Evolutionary conservation across 2,797 vertebrate species (phyloP).

Genomic region (Mormyrops boulengeri): DNA sequence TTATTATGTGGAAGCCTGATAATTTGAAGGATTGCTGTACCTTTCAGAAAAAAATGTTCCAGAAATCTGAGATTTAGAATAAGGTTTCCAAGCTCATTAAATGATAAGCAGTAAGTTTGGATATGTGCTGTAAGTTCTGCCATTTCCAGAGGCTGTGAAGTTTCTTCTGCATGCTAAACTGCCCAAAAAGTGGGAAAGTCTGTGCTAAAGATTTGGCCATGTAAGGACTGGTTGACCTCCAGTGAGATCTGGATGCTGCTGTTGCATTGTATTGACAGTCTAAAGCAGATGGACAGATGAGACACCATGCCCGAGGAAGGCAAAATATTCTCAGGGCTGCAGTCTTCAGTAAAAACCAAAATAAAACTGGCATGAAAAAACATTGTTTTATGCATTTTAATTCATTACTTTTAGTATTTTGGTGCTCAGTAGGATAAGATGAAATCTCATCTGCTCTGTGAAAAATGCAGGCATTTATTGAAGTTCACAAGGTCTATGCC

Average conservation of each 20-base stretch:
- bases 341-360: neutral
- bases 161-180: neutral
- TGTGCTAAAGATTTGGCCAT: neutral
- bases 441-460: neutral
- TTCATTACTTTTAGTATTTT: neutral
- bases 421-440: neutral
- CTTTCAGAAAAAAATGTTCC: neutral
- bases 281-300: conserved; percentile 2
- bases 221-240: neutral
- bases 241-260: neutral
- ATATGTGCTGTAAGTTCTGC: neutral
- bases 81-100: neutral
- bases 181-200: neutral
- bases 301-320: neutral
- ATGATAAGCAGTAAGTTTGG: neutral
- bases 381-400: neutral
- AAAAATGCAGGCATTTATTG: neutral
- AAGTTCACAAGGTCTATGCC: neutral
- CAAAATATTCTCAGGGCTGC: neutral
- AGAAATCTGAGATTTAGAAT: neutral
- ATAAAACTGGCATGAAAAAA: neutral
- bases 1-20: neutral
- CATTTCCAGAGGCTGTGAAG: neutral
- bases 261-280: neutral
- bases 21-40: neutral